These are phyloP conservation scores for Eulemur macaco DNA, from an alignment of 2,113 vertebrate genomes.

Conservation along the genomic window DNA sequence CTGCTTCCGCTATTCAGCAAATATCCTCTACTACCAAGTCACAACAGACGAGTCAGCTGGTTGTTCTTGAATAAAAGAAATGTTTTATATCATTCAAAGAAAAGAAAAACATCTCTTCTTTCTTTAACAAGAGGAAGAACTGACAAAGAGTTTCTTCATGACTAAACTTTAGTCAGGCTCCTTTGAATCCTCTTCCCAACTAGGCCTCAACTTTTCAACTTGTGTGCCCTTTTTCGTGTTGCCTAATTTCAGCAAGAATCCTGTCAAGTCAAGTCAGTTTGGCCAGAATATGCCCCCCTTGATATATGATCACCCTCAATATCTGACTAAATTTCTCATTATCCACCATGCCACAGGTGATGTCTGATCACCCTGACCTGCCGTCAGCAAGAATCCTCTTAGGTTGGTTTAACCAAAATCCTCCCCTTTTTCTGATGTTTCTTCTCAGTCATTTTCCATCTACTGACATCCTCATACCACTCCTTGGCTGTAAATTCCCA, in stretches of 20 bases:
- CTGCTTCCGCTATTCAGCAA: background rate
- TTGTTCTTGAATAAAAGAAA: background rate
- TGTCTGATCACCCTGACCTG: background rate
- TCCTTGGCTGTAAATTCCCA: background rate
- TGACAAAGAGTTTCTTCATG: background rate
- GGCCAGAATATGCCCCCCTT: background rate
- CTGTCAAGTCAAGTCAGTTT: background rate
- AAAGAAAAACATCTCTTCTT: background rate
- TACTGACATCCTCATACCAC: too few species aligned
- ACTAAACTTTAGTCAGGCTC: background rate
- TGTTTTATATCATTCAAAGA: background rate
- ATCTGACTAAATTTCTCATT: background rate
- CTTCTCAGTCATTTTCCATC: background rate
- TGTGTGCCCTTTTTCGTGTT: background rate
- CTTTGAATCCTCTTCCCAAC: background rate
- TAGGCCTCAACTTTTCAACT: background rate
- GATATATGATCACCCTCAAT: background rate
- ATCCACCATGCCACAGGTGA: background rate
- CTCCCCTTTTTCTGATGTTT: background rate
- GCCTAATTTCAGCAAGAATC: background rate
- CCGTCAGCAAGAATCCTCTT: background rate
- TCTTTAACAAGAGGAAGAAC: background rate
- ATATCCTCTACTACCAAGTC: background rate
- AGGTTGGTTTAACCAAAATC: background rate
- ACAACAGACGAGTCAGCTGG: background rate